Evolutionary conservation across 2,797 vertebrate species (phyloP), one percentile per base, ranked within the genome.

Genomic region (Accipiter minullus): DNA sequence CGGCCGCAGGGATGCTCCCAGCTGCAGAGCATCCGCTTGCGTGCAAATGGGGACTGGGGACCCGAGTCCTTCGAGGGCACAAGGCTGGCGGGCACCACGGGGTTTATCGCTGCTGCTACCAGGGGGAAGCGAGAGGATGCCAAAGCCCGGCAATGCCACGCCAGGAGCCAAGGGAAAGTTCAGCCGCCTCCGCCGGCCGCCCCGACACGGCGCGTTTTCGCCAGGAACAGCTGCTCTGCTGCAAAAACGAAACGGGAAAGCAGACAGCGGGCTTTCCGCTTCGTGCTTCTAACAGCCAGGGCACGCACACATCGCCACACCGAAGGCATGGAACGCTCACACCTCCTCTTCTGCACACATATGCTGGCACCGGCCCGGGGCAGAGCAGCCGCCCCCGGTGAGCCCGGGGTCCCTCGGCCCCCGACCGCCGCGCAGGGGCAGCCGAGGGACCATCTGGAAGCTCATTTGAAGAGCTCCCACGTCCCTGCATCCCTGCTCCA

Each of bases 181-280:
- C 79, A 36, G 20, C 55, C 18, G 9, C 50, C 67, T 31, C 29
- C 6, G 3, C 58, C 21, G 9, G 58, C 75, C 22, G 8, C 52
- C 53, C 52, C 3, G 6, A 29, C 58, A 12, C 0, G 8, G 25
- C 0, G 4, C 0, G 5, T 32, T 89, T 71, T 52, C 1, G 3
- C 84, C 73, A 14, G 67, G 63, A 91, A 11, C 62, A 81, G 93
- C 84, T 77, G 93, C 86, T 89, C 72, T 62, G 86, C 86, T 62
- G 69, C 69, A 52, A 86, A 74, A 90, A 67, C 32, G 13, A 76
- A 73, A 66, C 0, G 0, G 87, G 25, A 52, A 36, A 62, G 77
- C 89, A 67, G 80, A 4, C 42, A 42, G 34, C 2, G 2, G 69
- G 77, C 80, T 90, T 69, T 74, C 48, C 15, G 5, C 63, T 62